These are phyloP conservation scores for Oncorhynchus tshawytscha DNA, from an alignment of 2,113 vertebrate genomes.

Conservation along the genomic window DNA sequence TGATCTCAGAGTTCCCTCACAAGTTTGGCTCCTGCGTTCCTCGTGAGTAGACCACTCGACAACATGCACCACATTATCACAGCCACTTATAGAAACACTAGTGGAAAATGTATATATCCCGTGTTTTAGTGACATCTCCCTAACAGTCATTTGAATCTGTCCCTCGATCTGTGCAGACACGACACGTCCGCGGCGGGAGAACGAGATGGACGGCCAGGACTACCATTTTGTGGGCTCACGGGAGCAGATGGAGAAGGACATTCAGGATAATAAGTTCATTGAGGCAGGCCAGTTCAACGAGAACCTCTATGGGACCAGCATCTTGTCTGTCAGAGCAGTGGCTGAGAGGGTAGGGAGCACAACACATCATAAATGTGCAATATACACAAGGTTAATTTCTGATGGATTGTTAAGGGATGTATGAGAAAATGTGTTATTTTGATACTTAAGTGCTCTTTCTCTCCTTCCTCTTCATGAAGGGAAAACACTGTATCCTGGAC, in stretches of 20 bases:
- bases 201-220: slow-evolving; percentile 95
- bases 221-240: slow-evolving; percentile 94
- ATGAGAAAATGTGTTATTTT: neutral
- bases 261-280: slow-evolving; percentile 98
- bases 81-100: neutral
- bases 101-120: neutral
- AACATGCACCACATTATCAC: neutral
- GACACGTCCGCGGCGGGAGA: slow-evolving; percentile 90
- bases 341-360: slow-evolving; percentile 86
- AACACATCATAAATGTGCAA: neutral
- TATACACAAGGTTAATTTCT: neutral
- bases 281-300: slow-evolving; percentile 98
- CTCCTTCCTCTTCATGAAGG: slow-evolving; percentile 69
- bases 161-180: slow-evolving; percentile 77
- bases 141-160: neutral
- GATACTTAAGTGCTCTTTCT: neutral
- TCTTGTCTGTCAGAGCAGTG: slow-evolving; percentile 94
- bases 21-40: slow-evolving; percentile 99
- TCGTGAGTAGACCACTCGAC: slow-evolving; percentile 77
- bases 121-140: neutral
- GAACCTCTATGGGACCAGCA: slow-evolving; percentile 96
- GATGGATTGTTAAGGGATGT: neutral
- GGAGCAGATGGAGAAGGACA: slow-evolving; percentile 99
- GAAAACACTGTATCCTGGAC: slow-evolving; percentile 98
- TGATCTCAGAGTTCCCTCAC: slow-evolving; percentile 98